Evolutionary conservation across 2,888 invertebrate species (phyloP).

Genomic region (Chamaedrilus cognettii): DNA sequence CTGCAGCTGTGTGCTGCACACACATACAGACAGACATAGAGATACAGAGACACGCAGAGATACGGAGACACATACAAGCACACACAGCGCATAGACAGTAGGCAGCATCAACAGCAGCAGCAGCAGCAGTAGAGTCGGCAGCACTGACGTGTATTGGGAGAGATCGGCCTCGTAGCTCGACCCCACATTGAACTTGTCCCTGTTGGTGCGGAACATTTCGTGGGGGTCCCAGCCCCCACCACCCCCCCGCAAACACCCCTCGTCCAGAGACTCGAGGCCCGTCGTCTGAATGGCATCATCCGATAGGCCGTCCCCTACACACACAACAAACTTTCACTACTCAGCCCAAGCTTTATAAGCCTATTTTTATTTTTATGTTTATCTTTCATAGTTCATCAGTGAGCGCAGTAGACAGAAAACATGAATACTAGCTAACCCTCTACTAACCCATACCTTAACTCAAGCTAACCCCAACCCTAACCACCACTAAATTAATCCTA

Average conservation of each 20-base stretch:
- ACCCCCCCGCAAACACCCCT: too few species aligned
- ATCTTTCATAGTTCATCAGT: neutral
- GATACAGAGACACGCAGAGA: neutral
- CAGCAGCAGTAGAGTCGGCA: neutral
- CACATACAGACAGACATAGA: neutral
- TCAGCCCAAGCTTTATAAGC: neutral
- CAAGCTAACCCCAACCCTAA: too few species aligned
- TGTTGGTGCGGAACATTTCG: conserved; percentile 96
- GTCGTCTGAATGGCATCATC: too few species aligned
- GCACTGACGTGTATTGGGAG: conserved; percentile 77
- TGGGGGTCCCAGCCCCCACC: conserved; percentile 86
- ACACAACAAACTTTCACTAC: conserved; percentile 9
- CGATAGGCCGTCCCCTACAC: conserved; percentile 3
- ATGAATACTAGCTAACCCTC: too few species aligned
- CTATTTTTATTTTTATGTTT: neutral
- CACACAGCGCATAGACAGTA: neutral
- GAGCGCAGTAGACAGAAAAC: neutral
- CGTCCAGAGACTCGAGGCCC: conserved; percentile 5
- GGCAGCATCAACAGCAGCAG: neutral
- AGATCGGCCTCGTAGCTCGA: conserved; percentile 90
- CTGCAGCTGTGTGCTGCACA: conserved; percentile 71
- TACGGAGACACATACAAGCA: neutral
- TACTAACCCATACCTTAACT: too few species aligned
- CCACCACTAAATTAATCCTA: neutral
- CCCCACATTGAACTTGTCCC: conserved; percentile 86